A percentile compares a stretch with the other conserved stretches of the same genome.
Evolutionary conservation across 2,888 invertebrate genomes (phyloP).

Genomic region (Agonopterix heracliana): DNA sequence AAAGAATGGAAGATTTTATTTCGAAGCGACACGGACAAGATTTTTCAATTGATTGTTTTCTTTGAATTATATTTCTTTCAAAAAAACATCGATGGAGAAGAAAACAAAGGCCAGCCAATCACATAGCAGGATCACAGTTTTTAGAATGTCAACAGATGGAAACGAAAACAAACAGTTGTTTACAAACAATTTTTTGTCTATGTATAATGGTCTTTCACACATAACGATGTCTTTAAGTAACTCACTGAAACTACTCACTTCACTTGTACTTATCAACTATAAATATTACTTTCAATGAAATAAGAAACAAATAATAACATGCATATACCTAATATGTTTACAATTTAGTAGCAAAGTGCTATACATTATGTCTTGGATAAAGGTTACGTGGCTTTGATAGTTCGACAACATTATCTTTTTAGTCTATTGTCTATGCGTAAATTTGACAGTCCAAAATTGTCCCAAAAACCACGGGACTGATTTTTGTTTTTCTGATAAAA

Average conservation of each 20-base stretch:
- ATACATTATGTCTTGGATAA: not conserved
- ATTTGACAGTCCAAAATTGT: slow-evolving; percentile 39
- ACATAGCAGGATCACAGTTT: not conserved
- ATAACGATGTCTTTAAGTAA: not conserved
- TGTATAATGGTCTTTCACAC: not conserved
- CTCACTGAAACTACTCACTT: too few species aligned
- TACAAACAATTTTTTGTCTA: slow-evolving; percentile 19
- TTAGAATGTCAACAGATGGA: not conserved
- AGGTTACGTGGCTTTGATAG: slow-evolving; percentile 6
- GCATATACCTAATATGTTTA: too few species aligned
- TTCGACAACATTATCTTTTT: not conserved
- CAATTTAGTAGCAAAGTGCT: too few species aligned
- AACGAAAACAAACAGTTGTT: slow-evolving; percentile 21
- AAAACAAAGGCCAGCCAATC: slow-evolving; percentile 21
- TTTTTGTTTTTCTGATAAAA: slow-evolving; percentile 20
- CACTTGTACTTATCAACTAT: too few species aligned
- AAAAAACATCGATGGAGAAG: slow-evolving; percentile 5
- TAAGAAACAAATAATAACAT: too few species aligned
- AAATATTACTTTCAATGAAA: too few species aligned
- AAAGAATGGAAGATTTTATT: too few species aligned
- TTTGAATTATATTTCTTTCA: slow-evolving; percentile 19
- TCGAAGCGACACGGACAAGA: too few species aligned
- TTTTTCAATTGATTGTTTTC: slow-evolving; percentile 14
- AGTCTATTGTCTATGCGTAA: slow-evolving; percentile 15
- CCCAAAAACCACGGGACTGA: slow-evolving; percentile 41